phyloP scores from a whole-genome alignment of 2,797 vertebrate species.

The Aeoliscus strigatus region DNA sequence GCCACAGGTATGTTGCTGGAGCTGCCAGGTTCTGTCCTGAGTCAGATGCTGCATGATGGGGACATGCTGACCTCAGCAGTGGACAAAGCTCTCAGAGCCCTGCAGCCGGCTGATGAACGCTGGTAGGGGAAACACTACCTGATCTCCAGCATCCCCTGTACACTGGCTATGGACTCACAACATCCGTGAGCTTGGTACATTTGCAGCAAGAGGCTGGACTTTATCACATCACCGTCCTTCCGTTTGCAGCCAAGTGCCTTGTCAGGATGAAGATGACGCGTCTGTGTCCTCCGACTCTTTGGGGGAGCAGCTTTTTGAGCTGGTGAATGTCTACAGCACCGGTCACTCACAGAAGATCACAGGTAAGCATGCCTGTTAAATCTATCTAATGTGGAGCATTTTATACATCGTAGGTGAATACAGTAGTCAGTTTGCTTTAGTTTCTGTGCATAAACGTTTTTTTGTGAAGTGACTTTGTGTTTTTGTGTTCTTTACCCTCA shows the following conservation, averaged over 20 bases:
- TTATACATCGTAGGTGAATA: too few relatives aligned
- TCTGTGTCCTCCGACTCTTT: slow-evolving; percentile 77
- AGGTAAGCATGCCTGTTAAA: too few relatives aligned
- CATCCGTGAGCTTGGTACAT: too few relatives aligned
- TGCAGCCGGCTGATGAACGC: slow-evolving; percentile 48
- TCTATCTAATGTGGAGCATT: too few relatives aligned
- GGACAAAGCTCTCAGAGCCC: slow-evolving; percentile 71
- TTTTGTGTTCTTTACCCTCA: too few relatives aligned
- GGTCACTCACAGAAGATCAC: slow-evolving; percentile 80
- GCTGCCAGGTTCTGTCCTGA: slow-evolving; percentile 67
- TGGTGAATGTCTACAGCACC: slow-evolving; percentile 75
- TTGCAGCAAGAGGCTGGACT: too few relatives aligned
- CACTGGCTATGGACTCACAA: too few relatives aligned
- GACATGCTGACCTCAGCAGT: slow-evolving; percentile 64
- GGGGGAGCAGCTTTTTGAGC: slow-evolving; percentile 78
- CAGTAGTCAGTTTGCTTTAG: too few relatives aligned
- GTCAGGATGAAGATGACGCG: slow-evolving; percentile 61
- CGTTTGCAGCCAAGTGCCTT: slow-evolving; percentile 25
- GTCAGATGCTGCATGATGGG: slow-evolving; percentile 75
- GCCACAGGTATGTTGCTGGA: slow-evolving; percentile 79
- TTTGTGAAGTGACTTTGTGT: too few relatives aligned
- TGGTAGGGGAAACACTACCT: slow-evolving; percentile 51
- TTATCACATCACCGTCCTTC: slow-evolving; percentile 1
- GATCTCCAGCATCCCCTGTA: too few relatives aligned
- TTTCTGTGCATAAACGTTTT: too few relatives aligned